Percentiles rank a stretch among this genome's conserved stretches.
phyloP scores from a whole-genome alignment of 2,888 invertebrate genomes.

The Drosophila mimetica region DNA sequence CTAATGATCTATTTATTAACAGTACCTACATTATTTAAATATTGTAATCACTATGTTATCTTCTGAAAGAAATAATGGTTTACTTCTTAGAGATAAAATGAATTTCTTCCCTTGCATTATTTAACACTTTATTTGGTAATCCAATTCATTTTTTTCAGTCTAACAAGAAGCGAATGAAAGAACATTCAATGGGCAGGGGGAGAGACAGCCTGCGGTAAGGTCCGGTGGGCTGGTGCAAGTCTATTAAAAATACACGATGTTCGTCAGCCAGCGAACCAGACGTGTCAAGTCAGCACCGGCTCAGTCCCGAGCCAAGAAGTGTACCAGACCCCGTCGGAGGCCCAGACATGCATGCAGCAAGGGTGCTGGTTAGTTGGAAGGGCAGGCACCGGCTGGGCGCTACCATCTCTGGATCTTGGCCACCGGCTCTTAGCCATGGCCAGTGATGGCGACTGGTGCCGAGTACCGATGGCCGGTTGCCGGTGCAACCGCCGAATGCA shows the following conservation, averaged over 20 bases:
- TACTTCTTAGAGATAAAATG: too few species aligned
- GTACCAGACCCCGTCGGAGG: constrained; percentile 28
- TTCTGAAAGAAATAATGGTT: too few species aligned
- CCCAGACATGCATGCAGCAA: constrained; percentile 27
- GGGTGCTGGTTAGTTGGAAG: constrained; percentile 55
- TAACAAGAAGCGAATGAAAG: constrained; percentile 3
- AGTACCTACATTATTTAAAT: too few species aligned
- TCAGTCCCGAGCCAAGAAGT: constrained; percentile 24
- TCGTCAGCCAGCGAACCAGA: constrained; percentile 50
- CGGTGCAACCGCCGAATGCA: constrained; percentile 70
- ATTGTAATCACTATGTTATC: too few species aligned
- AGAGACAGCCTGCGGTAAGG: constrained; percentile 14
- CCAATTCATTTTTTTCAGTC: constrained; percentile 6
- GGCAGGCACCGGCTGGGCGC: constrained; percentile 57
- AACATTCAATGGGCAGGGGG: constrained; percentile 27
- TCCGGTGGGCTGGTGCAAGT: constrained; percentile 39
- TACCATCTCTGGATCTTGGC: constrained; percentile 43
- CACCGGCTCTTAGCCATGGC: constrained; percentile 7
- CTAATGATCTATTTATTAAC: too few species aligned
- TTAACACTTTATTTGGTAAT: too few species aligned
- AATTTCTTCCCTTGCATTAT: not conserved
- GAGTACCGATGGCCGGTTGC: constrained; percentile 8
- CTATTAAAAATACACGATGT: constrained; percentile 71
- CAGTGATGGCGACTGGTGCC: constrained; percentile 13
- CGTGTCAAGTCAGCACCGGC: constrained; percentile 56